Conservation (phyloP, 2,797 vertebrate genomes). For the Alfaro cultratus region DNA sequence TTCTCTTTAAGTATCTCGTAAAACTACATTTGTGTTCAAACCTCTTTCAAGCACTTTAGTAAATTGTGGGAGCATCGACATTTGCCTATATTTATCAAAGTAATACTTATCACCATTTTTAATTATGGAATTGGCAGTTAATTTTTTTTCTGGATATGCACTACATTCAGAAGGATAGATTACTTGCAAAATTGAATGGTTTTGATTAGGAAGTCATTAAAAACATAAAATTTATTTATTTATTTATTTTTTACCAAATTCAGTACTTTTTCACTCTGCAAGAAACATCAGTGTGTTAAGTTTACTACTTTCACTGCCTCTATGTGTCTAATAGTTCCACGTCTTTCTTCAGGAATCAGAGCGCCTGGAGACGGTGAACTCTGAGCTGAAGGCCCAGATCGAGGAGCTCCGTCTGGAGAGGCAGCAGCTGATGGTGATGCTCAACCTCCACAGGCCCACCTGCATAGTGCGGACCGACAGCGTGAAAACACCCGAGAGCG, state of each 20-base stretch:
- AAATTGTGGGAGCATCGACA: not conserved
- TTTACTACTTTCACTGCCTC: not conserved
- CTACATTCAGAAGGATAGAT: not conserved
- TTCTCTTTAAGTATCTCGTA: not conserved
- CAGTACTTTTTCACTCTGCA: not conserved
- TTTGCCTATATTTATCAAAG: not conserved
- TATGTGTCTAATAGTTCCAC: constrained; percentile 1
- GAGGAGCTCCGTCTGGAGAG: constrained; percentile 93
- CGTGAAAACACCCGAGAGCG: constrained; percentile 88
- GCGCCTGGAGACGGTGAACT: constrained; percentile 93
- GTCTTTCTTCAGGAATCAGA: constrained; percentile 88
- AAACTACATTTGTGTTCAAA: not conserved
- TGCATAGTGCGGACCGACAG: constrained; percentile 96
- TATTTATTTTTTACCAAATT: not conserved
- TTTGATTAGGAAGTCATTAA: not conserved
- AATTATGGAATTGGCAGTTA: not conserved
- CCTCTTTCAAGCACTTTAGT: not conserved
- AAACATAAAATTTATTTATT: no score
- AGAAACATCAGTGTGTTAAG: not conserved
- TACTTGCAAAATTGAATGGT: not conserved
- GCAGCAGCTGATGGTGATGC: constrained; percentile 95
- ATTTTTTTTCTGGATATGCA: not conserved
- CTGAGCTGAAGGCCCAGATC: constrained; percentile 94
- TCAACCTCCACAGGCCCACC: constrained; percentile 93
- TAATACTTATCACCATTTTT: not conserved